Evolutionary conservation across 2,113 vertebrate genomes (phyloP).

Genomic region (Dunckerocampus dactyliophorus): DNA sequence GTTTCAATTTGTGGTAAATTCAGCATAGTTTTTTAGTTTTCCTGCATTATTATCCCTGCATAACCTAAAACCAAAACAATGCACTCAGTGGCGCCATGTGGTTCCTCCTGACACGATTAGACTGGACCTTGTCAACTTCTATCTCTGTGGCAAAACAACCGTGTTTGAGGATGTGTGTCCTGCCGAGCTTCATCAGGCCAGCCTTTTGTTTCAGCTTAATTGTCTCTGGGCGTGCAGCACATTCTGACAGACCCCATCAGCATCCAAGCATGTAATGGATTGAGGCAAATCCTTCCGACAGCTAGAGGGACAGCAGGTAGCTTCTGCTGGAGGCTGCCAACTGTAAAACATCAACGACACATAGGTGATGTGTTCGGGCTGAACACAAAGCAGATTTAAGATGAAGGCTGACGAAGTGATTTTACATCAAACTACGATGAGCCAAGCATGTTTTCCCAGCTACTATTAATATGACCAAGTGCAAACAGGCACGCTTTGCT

Average conservation of each 20-base stretch:
- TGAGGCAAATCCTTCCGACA: conserved; percentile 48
- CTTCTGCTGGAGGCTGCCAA: conserved; percentile 29
- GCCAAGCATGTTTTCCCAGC: conserved; percentile 15
- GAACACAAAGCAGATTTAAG: conserved; percentile 16
- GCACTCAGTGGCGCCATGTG: conserved; percentile 18
- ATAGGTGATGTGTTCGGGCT: conserved; percentile 9
- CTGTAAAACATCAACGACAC: conserved; percentile 33
- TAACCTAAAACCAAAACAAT: conserved; percentile 7
- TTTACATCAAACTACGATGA: conserved; percentile 36
- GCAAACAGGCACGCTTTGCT: conserved; percentile 1
- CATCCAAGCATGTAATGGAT: conserved; percentile 60
- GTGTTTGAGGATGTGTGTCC: conserved; percentile 48
- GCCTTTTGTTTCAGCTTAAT: conserved; percentile 61
- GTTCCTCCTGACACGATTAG: conserved; percentile 14
- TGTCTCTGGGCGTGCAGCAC: conserved; percentile 48
- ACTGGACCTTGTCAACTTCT: conserved; percentile 19
- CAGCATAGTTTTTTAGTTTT: no score
- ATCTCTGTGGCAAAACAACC: conserved; percentile 31
- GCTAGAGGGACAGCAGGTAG: conserved; percentile 31
- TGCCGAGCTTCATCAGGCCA: conserved; percentile 62
- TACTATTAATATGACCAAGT: not conserved
- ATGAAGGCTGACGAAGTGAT: conserved; percentile 33
- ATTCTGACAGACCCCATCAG: conserved; percentile 66
- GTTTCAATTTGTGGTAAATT: no score
- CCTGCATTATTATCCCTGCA: not conserved